A percentile compares a stretch with the other conserved stretches of the same genome.
Evolutionary conservation across 2,888 invertebrate genomes (phyloP).

Genomic region (Plebejus melissa): DNA sequence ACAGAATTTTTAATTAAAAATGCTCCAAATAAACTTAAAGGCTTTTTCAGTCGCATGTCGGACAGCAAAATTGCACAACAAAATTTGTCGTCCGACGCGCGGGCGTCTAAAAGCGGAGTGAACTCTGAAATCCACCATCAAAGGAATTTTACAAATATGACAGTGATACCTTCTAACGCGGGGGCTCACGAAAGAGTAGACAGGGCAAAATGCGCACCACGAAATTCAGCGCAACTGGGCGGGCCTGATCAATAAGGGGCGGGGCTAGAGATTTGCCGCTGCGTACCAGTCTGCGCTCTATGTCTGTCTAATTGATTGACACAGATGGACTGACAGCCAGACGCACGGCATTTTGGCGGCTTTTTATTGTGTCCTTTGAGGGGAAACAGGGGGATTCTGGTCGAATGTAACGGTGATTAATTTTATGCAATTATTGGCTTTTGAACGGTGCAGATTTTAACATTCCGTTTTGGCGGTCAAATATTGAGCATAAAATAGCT

Average conservation of each 20-base stretch:
- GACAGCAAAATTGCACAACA: background rate
- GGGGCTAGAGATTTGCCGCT: constrained; percentile 58
- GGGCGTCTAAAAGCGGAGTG: background rate
- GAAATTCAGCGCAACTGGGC: constrained; percentile 63
- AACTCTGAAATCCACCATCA: constrained; percentile 16
- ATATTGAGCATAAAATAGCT: background rate
- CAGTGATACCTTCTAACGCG: constrained; percentile 38
- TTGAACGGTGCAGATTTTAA: constrained; percentile 35
- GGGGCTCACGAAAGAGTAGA: constrained; percentile 42
- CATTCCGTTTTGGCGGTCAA: constrained; percentile 24
- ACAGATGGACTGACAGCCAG: constrained; percentile 67
- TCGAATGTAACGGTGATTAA: constrained; percentile 48
- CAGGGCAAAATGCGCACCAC: constrained; percentile 44
- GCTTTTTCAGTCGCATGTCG: background rate
- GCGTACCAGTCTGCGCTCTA: constrained; percentile 62
- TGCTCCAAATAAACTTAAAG: background rate
- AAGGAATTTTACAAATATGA: constrained; percentile 22
- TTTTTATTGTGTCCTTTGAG: constrained; percentile 62
- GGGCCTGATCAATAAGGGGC: constrained; percentile 65
- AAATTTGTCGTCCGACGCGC: background rate
- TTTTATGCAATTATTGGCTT: constrained; percentile 41
- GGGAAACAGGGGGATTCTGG: constrained; percentile 41
- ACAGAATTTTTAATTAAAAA: background rate
- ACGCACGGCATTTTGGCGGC: constrained; percentile 54
- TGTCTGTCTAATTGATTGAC: constrained; percentile 70